Evolutionary conservation across 2,113 vertebrate genomes (phyloP).

Genomic region (Tachuris rubrigastra): DNA sequence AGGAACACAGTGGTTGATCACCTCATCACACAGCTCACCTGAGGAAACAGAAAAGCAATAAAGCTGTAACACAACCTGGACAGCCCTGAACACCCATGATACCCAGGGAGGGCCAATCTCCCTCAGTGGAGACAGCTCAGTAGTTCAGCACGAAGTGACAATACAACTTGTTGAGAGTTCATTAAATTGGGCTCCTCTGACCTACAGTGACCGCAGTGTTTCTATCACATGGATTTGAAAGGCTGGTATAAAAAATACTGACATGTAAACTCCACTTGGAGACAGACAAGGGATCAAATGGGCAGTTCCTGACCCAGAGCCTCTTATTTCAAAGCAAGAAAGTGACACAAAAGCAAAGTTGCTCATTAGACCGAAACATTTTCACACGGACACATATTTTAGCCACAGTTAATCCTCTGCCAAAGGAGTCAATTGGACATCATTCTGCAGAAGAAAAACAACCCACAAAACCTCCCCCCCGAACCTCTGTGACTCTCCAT

Average conservation of each 20-base stretch:
- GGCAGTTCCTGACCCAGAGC: conserved; percentile 21
- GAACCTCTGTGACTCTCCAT: neutral
- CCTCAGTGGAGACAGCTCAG: neutral
- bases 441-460: conserved; percentile 44
- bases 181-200: neutral
- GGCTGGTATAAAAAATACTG: neutral
- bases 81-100: neutral
- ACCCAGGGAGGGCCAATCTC: neutral
- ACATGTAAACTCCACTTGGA: neutral
- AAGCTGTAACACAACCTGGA: neutral
- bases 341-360: neutral
- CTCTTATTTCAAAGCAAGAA: conserved; percentile 18
- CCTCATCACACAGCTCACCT: conserved; percentile 95
- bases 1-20: conserved; percentile 85
- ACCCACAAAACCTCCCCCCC: neutral
- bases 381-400: conserved; percentile 36
- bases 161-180: neutral
- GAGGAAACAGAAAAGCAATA: conserved; percentile 16
- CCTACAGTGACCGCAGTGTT: neutral
- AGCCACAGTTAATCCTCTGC: neutral
- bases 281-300: neutral
- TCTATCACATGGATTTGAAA: neutral
- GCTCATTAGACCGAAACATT: neutral
- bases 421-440: conserved; percentile 4
- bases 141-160: neutral